Base-by-base conservation (phyloP, 2,797 vertebrate species). In the Spondyliosoma cantharus region DNA sequence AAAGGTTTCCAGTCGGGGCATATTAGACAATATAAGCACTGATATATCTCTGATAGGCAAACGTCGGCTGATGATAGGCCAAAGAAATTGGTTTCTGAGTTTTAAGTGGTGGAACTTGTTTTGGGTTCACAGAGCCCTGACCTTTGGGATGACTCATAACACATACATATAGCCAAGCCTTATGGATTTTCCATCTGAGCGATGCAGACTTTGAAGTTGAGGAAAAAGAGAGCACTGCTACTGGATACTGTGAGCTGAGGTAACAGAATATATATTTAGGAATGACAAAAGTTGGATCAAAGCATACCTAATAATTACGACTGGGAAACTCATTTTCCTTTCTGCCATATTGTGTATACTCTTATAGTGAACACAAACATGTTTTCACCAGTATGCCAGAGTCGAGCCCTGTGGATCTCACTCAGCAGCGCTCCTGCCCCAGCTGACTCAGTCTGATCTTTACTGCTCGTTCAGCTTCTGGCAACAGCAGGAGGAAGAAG, bases 401-500 rank as follows among this genome's bases (percentile, higher is more conserved):
- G 65, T 71, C 3, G 3, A 59, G 24, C 67, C 70, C 70, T 17
- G 59, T 70, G 76, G 54, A 82, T 32, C 61, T 27, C 37, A 45
- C 63, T 76, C 72, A 87, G 75, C 70, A 67, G 17, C 12, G 14
- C 29, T 74, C 32, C 1, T 46, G 42, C 72, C 37, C 62, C 61
- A 24, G 52, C 67, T 86, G 78, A 78, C 65, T 78, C 61, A 9
- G 57, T 61, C 64, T 49, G 67, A 66, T 76, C 76, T 68, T 64
- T 65, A 25, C 59, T 76, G 65, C 77, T 81, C 76, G 17, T 64
- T 84, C 79, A 81, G 70, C 80, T 73, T 61, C 72, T 62, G 43
- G 66, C 43, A 80, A 43, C 77, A 83, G 74, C 60, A 74, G 71
- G 52, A 79, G 20, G 61, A 76, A 22, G 24, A 78, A 20, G 7